Evolutionary conservation across 2,113 vertebrate genomes (phyloP).

Genomic region (Leucopsar rothschildi): DNA sequence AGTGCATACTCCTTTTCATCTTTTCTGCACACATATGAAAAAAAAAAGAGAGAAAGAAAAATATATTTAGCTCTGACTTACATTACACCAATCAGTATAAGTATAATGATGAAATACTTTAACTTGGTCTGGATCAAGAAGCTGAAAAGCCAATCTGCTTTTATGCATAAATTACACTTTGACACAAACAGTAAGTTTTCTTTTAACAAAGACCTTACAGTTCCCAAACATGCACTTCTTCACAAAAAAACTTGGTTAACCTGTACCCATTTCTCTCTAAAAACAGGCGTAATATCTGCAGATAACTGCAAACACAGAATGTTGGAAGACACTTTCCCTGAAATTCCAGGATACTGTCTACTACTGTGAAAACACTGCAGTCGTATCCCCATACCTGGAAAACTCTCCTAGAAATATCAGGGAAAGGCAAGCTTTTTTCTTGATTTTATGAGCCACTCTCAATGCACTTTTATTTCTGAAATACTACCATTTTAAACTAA

Average conservation of each 20-base stretch:
- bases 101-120: background rate
- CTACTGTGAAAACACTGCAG: background rate
- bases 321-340: background rate
- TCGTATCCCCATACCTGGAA: background rate
- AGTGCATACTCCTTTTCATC: constrained; percentile 86
- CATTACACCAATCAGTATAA: background rate
- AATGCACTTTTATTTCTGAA: background rate
- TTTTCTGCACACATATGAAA: constrained; percentile 70
- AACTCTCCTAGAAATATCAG: background rate
- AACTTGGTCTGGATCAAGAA: background rate
- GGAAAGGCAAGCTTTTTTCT: background rate
- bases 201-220: background rate
- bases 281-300: background rate
- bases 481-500: background rate
- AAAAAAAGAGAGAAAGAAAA: constrained; percentile 17
- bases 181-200: background rate
- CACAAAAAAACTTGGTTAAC: background rate
- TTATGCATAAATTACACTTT: background rate
- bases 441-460: background rate
- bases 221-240: background rate
- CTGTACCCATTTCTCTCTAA: background rate
- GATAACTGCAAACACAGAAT: background rate
- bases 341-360: background rate
- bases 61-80: constrained; percentile 43
- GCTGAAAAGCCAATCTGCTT: background rate